Evolutionary conservation across 2,113 vertebrate species (phyloP), one percentile per base, ranked within the genome.

Genomic region (Pluvialis apricaria): DNA sequence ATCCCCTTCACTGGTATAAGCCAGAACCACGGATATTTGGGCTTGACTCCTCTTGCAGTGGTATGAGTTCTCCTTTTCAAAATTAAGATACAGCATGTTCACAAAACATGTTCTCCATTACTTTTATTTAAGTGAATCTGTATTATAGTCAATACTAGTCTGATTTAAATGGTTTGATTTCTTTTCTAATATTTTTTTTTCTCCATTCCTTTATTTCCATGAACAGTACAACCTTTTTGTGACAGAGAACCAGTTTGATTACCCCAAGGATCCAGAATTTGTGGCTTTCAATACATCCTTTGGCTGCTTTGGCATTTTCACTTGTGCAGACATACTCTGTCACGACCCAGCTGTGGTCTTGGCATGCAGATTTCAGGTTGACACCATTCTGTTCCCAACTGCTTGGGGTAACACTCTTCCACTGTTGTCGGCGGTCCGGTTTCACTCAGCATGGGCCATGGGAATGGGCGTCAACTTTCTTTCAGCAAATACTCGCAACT

Each of bases 261-360:
- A 83, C 5, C 98, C 98, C 1, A 97, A 97, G 8, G 79, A 97
- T n/a, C 86, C 88, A 31, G 97, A 98, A 88, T 31, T 97, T 55
- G 92, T 98, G 72, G 98, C 97, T 9, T 99, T 99, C 76, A 95
- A 96, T 28, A 99, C 98, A 6, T 97, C 98, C 3, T 99, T 99
- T 80, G 98, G 99, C 45, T 98, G 60, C 42, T 99, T 99, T 68
- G 98, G 98, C 16, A 94, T 99, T 95, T 98, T 99, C 64, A 99
- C 96, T 73, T 99, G 98, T 42, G 98, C 98, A 34, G 98, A 99
- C 82, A 97, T 99, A 81, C 97, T 99, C 52, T 99, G 97, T 68
- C 87, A 95, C 2, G 69, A 98, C 24, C 98, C 98, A 3, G 97
- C 97, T 25, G 69, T 98, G 44, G 58, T 93, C 26, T 81, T 99